Evolutionary conservation across 1,140 invertebrate species (phyloP), one percentile per base, ranked within the genome.

Genomic region (Gonatopus flavifemur): DNA sequence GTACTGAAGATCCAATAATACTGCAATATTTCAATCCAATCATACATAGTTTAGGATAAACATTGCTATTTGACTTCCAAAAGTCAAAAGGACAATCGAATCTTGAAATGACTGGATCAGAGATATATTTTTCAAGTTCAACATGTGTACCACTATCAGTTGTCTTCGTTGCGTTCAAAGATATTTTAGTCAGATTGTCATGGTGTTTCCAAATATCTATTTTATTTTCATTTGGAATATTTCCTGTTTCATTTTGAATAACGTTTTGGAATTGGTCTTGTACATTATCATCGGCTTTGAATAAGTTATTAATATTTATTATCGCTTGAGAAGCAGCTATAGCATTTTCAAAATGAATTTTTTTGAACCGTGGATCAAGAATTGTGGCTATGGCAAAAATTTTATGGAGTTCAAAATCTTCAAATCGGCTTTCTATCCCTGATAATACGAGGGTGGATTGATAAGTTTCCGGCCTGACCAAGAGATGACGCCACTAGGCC

Each of bases 281-380:
- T 6, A 28, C 6, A 28, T 28, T 7, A 28, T n/a, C n/a, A 28
- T 28, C 12, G 6, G 12, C 12, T 12, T 28, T 28, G 6, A 28
- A 7, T 28, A 7, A 12, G 6, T 28, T 28, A 28, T 28, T 28
- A 7, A 28, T 28, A 28, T 7, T 7, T 28, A 7, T 12, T 28
- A 28, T 28, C 6, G 25, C 25, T 28, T 28, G 6, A 6, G 12
- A 7, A 6, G 30, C 53, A 71, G 68, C 37, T 70, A 59, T 33
- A 67, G 58, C 45, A 59, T 59, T 57, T 72, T 72, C 37, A 70
- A 74, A 28, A 68, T n/a, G n/a, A n/a, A n/a, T n/a, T n/a, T n/a
- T n/a, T n/a, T n/a, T n/a, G n/a, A n/a, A n/a, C n/a, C n/a, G 58
- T 52, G 71, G 66, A 43, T 74, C 71, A 43, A 72, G 62, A 55